Evolutionary conservation across 2,113 vertebrate species (phyloP).

Genomic region (Boulengeromyrus knoepffleri): DNA sequence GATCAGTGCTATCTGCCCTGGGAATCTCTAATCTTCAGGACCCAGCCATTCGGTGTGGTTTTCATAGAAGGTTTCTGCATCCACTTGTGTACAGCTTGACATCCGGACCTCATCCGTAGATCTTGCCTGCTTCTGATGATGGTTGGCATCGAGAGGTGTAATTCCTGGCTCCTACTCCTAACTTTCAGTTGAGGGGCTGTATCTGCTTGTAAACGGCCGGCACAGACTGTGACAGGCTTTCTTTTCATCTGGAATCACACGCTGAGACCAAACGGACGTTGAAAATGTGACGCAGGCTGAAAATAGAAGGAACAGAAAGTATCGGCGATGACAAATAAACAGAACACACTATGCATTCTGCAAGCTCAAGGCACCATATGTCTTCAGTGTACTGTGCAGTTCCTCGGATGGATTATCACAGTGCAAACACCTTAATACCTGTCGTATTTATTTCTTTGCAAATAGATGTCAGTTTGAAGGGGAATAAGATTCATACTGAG

Average conservation of each 20-base stretch:
- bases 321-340: neutral
- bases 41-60: neutral
- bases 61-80: neutral
- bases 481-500: neutral
- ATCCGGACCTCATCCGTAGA: neutral
- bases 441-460: neutral
- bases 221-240: neutral
- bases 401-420: neutral
- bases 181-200: neutral
- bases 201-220: neutral
- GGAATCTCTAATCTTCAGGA: neutral
- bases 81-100: neutral
- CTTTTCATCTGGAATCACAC: neutral
- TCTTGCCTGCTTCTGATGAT: neutral
- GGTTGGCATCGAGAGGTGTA: neutral
- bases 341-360: neutral
- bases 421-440: neutral
- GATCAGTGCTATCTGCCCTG: neutral
- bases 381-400: neutral
- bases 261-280: neutral
- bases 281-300: neutral
- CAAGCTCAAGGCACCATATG: neutral
- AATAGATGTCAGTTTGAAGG: neutral
- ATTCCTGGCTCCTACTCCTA: neutral
- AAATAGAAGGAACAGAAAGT: neutral